phyloP scores from a whole-genome alignment of 1,140 invertebrate species.

The Panagrolaimus sp. region DNA sequence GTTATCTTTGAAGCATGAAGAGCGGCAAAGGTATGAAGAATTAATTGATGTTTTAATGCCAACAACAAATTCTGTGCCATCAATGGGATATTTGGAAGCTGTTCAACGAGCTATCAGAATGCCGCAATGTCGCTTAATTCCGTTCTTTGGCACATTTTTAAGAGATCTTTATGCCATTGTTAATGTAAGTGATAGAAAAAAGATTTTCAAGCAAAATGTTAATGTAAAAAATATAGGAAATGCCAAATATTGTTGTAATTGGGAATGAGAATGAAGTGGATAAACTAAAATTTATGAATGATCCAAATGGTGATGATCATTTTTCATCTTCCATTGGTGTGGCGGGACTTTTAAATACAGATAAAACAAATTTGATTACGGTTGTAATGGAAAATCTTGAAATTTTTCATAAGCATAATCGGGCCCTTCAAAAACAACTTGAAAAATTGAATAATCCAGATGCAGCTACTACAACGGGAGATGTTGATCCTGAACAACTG shows the following conservation, averaged over 20 bases:
- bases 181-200: conserved; percentile 51
- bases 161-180: conserved; percentile 74
- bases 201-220: too few species aligned
- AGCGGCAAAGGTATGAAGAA: conserved; percentile 71
- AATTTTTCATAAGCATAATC: conserved; percentile 47
- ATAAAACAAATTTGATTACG: conserved; percentile 64
- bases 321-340: conserved; percentile 72
- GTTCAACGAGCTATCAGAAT: conserved; percentile 75
- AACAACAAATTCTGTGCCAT: conserved; percentile 41
- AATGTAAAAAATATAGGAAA: conserved; percentile 42
- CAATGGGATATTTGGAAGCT: conserved; percentile 65
- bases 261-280: conserved; percentile 60
- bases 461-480: conserved; percentile 62
- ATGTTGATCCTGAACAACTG: conserved; percentile 31
- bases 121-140: conserved; percentile 76
- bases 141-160: conserved; percentile 85
- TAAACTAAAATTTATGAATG: conserved; percentile 65
- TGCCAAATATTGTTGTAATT: conserved; percentile 68
- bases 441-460: conserved; percentile 7
- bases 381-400: conserved; percentile 49
- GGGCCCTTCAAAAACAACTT: conserved; percentile 22
- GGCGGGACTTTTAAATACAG: conserved; percentile 75
- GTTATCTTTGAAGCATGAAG: conserved; percentile 72
- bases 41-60: conserved; percentile 73
- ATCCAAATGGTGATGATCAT: conserved; percentile 70